Evolutionary conservation across 2,888 invertebrate species (phyloP).

Genomic region (Notodonta dromedarius): DNA sequence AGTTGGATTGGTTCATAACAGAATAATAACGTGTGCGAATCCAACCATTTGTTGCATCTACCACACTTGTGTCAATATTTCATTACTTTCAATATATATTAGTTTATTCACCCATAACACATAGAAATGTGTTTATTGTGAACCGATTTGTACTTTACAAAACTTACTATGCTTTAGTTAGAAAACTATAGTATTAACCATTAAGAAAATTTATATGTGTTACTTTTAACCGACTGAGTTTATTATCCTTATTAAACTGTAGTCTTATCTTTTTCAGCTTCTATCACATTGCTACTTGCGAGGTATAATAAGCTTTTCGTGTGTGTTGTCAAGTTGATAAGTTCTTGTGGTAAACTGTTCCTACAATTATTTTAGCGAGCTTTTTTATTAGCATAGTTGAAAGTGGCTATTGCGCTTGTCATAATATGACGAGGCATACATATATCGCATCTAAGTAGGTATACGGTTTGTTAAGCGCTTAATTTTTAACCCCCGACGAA

Average conservation of each 20-base stretch:
- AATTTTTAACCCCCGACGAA: no score
- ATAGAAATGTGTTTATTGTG: not conserved
- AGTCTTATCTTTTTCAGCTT: no score
- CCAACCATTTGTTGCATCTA: not conserved
- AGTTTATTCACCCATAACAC: not conserved
- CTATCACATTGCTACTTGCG: no score
- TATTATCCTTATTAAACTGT: no score
- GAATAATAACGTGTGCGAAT: not conserved
- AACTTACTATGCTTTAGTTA: not conserved
- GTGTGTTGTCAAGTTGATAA: no score
- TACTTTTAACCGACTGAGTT: not conserved
- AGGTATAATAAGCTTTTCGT: no score
- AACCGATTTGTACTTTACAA: not conserved
- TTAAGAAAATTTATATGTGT: not conserved
- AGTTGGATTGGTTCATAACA: not conserved
- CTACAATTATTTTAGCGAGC: no score
- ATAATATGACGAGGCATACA: no score
- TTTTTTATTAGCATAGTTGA: no score
- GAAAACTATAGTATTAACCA: not conserved
- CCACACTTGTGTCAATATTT: not conserved
- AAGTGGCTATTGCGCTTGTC: no score
- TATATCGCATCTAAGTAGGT: not conserved
- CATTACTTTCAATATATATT: not conserved
- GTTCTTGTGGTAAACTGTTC: no score
- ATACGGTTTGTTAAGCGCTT: no score